These are phyloP conservation scores for Pheucticus melanocephalus DNA, from an alignment of 2,113 vertebrate species.

Conservation along the genomic window DNA sequence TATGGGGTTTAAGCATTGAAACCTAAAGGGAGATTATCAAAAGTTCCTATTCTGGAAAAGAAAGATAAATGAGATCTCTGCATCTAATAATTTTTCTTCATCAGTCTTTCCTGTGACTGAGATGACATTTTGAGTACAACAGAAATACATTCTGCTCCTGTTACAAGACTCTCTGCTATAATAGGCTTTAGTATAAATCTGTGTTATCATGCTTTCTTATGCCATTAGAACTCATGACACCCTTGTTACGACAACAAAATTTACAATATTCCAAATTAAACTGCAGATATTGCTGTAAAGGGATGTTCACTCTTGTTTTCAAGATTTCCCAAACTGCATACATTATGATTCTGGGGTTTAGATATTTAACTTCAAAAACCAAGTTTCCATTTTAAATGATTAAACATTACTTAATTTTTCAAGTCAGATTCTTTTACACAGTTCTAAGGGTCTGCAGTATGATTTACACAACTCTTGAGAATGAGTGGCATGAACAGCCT, in stretches of 20 bases:
- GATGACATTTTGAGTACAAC: constrained; percentile 17
- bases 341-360: not conserved
- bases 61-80: not conserved
- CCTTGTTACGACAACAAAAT: not conserved
- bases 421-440: constrained; percentile 17
- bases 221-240: not conserved
- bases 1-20: not conserved
- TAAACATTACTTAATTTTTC: constrained; percentile 16
- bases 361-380: not conserved
- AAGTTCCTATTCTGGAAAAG: not conserved
- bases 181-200: constrained; percentile 8
- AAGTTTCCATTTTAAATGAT: not conserved
- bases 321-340: not conserved
- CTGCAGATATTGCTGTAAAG: not conserved
- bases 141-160: constrained; percentile 7
- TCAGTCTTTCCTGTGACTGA: constrained; percentile 14
- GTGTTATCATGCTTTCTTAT: not conserved
- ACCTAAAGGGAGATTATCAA: not conserved
- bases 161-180: constrained; percentile 1
- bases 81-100: not conserved
- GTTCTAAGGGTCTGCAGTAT: not conserved
- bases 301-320: not conserved
- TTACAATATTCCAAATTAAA: not conserved
- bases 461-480: not conserved
- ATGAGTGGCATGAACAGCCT: not conserved